A percentile compares a stretch with the other conserved stretches of the same genome.
Evolutionary conservation across 2,113 vertebrate species (phyloP).

Genomic region (Cephalophus harveyi): DNA sequence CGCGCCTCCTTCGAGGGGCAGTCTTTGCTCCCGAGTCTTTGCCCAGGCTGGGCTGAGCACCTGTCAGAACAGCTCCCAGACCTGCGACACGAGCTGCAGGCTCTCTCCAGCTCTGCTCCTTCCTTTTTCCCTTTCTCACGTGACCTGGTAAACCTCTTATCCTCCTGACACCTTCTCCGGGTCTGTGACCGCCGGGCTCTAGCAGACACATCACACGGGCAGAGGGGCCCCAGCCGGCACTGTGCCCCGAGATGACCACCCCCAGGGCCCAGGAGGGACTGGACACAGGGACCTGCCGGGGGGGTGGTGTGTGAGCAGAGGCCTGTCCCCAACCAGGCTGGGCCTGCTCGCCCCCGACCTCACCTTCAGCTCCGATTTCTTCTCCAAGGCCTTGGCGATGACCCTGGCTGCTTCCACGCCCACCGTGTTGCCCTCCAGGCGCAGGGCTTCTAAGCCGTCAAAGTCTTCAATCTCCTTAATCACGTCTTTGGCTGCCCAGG

Average conservation of each 20-base stretch:
- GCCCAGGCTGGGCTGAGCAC: accelerated
- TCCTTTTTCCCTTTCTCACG: background rate
- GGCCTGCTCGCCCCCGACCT: background rate
- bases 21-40: background rate
- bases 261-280: background rate
- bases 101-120: background rate
- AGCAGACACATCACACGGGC: background rate
- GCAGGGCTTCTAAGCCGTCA: slow-evolving; percentile 88
- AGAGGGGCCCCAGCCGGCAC: background rate
- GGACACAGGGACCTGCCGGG: background rate
- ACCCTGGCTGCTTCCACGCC: slow-evolving; percentile 94
- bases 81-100: accelerated
- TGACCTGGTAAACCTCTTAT: background rate
- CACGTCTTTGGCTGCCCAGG: slow-evolving; percentile 86
- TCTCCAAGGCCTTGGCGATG: slow-evolving; percentile 94
- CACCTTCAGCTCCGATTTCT: slow-evolving; percentile 92
- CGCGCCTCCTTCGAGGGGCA: accelerated
- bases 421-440: slow-evolving; percentile 95
- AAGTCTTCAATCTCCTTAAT: slow-evolving; percentile 92
- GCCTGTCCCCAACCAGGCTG: background rate
- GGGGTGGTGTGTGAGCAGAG: accelerated
- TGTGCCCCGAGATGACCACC: accelerated
- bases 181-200: background rate
- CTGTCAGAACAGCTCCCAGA: background rate
- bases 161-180: background rate